Percentiles rank a stretch among this genome's conserved stretches.
Conservation (phyloP, 2,113 vertebrate genomes). For the Megatriorchis doriae region DNA sequence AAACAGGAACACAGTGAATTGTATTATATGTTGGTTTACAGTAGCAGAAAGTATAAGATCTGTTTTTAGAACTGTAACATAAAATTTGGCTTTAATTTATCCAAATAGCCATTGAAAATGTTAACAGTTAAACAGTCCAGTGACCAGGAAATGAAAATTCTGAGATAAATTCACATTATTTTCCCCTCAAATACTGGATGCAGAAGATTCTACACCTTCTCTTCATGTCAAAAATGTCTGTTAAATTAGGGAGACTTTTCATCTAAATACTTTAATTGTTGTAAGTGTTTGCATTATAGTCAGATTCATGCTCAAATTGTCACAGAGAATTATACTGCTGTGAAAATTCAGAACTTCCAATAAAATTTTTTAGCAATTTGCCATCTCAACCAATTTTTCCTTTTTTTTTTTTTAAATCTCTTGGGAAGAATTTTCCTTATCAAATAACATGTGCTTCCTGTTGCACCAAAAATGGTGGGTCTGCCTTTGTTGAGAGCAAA, state of each 20-base stretch:
- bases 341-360: background rate
- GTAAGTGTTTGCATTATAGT: background rate
- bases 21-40: background rate
- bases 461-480: background rate
- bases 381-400: background rate
- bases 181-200: background rate
- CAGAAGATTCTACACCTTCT: background rate
- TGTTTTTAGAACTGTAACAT: background rate
- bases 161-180: background rate
- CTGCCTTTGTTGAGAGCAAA: background rate
- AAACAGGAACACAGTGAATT: conserved; percentile 8
- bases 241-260: conserved; percentile 6
- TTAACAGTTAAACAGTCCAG: background rate
- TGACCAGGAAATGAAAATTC: background rate
- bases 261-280: background rate
- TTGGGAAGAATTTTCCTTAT: background rate
- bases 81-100: background rate
- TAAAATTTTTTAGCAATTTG: background rate
- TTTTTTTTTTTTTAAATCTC: background rate
- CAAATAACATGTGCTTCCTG: background rate
- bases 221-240: background rate
- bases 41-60: background rate
- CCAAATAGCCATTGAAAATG: background rate
- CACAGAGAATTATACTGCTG: background rate
- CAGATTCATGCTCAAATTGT: background rate